Percentiles rank a stretch among this genome's conserved stretches.
Evolutionary conservation across 2,888 invertebrate species (phyloP).

Genomic region (Alsophila aescularia): DNA sequence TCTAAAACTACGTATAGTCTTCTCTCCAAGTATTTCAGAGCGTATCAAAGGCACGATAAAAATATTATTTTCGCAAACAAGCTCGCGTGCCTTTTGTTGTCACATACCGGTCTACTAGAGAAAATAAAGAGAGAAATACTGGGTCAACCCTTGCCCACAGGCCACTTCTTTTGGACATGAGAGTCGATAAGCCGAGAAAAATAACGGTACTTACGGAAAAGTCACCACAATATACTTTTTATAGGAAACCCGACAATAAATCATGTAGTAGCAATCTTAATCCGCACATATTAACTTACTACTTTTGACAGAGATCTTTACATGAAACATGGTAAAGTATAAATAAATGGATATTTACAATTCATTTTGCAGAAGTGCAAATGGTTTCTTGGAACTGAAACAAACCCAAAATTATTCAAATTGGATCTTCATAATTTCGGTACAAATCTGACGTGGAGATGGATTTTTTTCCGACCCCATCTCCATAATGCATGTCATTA

Average conservation of each 20-base stretch:
- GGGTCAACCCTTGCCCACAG: slow-evolving; percentile 44
- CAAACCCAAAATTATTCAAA: background rate
- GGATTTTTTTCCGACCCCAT: no score
- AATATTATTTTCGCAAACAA: slow-evolving; percentile 32
- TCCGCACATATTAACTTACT: background rate
- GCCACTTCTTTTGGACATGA: slow-evolving; percentile 40
- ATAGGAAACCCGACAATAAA: slow-evolving; percentile 17
- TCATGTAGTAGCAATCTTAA: slow-evolving; percentile 7
- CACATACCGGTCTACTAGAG: slow-evolving; percentile 36
- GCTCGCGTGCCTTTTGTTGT: slow-evolving; percentile 44
- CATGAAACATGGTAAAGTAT: background rate
- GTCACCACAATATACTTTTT: slow-evolving; percentile 25
- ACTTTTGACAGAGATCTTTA: slow-evolving; percentile 3
- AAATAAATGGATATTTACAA: background rate
- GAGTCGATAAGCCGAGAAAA: slow-evolving; percentile 46
- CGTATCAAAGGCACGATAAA: slow-evolving; percentile 27
- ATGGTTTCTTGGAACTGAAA: background rate
- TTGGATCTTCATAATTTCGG: background rate
- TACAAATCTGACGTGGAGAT: background rate
- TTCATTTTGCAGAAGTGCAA: background rate
- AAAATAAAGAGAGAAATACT: slow-evolving; percentile 38
- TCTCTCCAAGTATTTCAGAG: background rate
- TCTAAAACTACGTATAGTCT: background rate
- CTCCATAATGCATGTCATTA: no score
- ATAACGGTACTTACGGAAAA: slow-evolving; percentile 36